These are phyloP conservation scores for Drosophila buzzatii DNA, from an alignment of 2,888 invertebrate genomes.

Conservation along the genomic window DNA sequence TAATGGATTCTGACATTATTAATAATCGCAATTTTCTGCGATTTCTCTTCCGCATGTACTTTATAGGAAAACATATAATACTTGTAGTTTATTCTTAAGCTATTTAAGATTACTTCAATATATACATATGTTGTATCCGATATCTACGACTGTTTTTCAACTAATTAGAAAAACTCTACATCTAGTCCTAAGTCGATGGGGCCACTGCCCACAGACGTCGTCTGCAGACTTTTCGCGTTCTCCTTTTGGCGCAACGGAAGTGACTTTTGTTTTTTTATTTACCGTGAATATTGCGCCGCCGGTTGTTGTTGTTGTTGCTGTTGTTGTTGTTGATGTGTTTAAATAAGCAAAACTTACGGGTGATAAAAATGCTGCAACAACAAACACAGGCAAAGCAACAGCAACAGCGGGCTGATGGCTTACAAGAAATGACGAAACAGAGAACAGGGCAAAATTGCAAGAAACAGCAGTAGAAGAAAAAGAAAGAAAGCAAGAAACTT, in stretches of 20 bases:
- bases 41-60: constrained; percentile 19
- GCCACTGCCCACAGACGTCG: constrained; percentile 39
- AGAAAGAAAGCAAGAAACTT: constrained; percentile 50
- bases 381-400: constrained; percentile 27
- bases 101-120: not conserved
- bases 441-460: constrained; percentile 49
- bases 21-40: not conserved
- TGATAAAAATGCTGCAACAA: constrained; percentile 71
- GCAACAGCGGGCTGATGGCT: constrained; percentile 45
- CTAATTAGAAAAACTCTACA: constrained; percentile 55
- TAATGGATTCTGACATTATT: not conserved
- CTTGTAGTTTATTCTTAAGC: constrained; percentile 6
- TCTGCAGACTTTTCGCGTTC: constrained; percentile 76
- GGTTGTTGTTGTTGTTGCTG: constrained; percentile 47
- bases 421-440: constrained; percentile 65
- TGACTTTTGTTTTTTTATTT: constrained; percentile 80
- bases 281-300: constrained; percentile 79
- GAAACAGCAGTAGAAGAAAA: constrained; percentile 39
- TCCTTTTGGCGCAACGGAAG: constrained; percentile 79
- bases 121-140: not conserved
- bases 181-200: constrained; percentile 27
- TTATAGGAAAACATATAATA: not conserved
- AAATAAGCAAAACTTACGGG: constrained; percentile 76
- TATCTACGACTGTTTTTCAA: constrained; percentile 41
- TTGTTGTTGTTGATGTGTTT: constrained; percentile 61